Percentiles rank a stretch among this genome's conserved stretches.
Evolutionary conservation across 2,113 vertebrate genomes (phyloP).

Genomic region (Sitta europaea): DNA sequence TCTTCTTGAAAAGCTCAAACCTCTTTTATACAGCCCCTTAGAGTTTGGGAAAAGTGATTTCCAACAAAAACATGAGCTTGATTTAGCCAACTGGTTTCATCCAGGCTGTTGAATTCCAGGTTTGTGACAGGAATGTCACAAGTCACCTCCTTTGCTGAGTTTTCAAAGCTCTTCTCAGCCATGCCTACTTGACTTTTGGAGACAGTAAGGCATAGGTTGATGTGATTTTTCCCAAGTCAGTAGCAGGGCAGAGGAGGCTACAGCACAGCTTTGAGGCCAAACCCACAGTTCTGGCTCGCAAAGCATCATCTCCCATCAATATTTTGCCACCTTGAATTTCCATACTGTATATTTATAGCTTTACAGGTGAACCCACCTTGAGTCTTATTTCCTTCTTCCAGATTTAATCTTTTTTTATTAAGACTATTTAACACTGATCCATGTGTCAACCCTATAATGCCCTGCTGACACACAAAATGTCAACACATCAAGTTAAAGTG

Average conservation of each 20-base stretch:
- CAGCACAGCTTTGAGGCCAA: neutral
- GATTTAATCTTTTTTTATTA: slow-evolving; percentile 47
- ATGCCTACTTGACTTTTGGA: neutral
- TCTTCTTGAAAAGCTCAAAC: neutral
- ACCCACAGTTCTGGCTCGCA: neutral
- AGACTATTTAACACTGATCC: neutral
- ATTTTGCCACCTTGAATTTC: slow-evolving; percentile 10
- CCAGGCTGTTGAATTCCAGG: neutral
- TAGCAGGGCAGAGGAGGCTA: neutral
- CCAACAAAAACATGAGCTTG: neutral
- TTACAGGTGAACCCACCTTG: slow-evolving; percentile 21
- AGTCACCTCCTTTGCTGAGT: neutral
- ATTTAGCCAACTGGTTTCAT: rapidly evolving
- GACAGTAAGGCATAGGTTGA: neutral
- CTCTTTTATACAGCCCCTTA: neutral
- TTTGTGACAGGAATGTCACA: neutral
- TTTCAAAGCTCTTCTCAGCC: neutral
- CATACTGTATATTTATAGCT: neutral
- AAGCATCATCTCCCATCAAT: neutral
- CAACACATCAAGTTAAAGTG: slow-evolving; percentile 5
- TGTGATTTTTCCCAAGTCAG: neutral
- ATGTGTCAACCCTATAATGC: neutral
- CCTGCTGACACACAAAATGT: neutral
- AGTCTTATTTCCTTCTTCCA: slow-evolving; percentile 15
- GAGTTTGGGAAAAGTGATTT: neutral